Evolutionary conservation across 2,797 vertebrate species (phyloP), one percentile per base, ranked within the genome.

Genomic region (Dendrocincla fuliginosa): DNA sequence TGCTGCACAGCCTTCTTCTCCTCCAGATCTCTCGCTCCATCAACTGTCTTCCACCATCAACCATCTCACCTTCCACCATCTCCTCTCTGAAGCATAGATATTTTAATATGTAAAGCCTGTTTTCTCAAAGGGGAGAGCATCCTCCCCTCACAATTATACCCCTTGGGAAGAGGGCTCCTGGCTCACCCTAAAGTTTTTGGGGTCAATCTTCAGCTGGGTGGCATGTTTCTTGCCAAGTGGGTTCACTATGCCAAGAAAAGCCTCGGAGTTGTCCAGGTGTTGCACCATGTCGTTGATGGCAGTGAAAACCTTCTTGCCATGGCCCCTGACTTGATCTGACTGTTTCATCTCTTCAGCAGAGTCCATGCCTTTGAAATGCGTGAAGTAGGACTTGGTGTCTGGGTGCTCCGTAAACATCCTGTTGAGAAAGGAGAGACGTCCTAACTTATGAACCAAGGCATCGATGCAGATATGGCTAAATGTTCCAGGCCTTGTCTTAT

Each of bases 311-410:
- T 5, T 97, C 94, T 95, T 96, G 9, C 97, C 98, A 2, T 98
- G 98, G 52, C 64, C 95, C 83, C 77, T 97, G 75, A 98, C 93
- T 6, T 95, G 71, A 18, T 87, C 78, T 6, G 98, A 98, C 79
- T 96, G 91, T 67, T 94, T 96, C 95, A 95, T 96, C 57, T 97
- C 96, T 63, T 97, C 93, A 0, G 91, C 92, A 3, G 53, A 39
- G 19, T 12, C 75, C 81, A 97, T 4, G 39, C 98, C 98, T 6
- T 90, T 13, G 97, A 98, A 98, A 91, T 98, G 98, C 87, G 97
- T 24, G 95, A 98, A 98, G 97, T 98, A 98, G 94, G 96, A 98
- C 94, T 98, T 98, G 94, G 98, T 98, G 78, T 98, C 98, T 3
- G 98, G 98, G 42, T 98, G 98, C 64, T 98, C 98, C 0, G 3